Percentiles rank a stretch among this genome's conserved stretches.
Conservation (phyloP, 2,797 vertebrate species). For the Denticeps clupeoides region DNA sequence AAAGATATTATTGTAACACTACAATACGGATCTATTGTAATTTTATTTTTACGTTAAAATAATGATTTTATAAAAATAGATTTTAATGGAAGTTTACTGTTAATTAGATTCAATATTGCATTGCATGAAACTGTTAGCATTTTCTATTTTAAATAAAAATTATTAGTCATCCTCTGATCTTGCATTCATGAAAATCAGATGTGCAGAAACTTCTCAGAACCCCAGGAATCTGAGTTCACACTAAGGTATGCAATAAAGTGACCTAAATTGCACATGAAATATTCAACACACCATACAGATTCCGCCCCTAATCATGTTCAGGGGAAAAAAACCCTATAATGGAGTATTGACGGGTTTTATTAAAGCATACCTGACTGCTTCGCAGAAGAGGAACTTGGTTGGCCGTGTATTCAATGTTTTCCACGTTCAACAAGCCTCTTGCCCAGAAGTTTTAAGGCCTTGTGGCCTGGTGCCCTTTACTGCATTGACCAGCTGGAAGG, state of each 20-base stretch:
- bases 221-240: slow-evolving; percentile 39
- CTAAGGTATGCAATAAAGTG: slow-evolving; percentile 47
- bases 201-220: slow-evolving; percentile 40
- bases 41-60: no score
- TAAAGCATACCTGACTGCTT: slow-evolving; percentile 47
- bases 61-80: no score
- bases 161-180: no score
- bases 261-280: slow-evolving; percentile 57
- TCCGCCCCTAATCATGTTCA: slow-evolving; percentile 45
- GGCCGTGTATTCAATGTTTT: slow-evolving; percentile 53
- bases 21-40: no score
- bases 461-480: slow-evolving; percentile 52
- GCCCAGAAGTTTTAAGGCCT: slow-evolving; percentile 42
- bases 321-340: slow-evolving; percentile 38
- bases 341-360: slow-evolving; percentile 56
- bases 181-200: slow-evolving; percentile 46
- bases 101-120: no score
- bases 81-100: no score
- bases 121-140: no score
- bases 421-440: slow-evolving; percentile 51
- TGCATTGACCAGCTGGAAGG: slow-evolving; percentile 49
- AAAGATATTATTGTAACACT: no score
- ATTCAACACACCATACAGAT: slow-evolving; percentile 46
- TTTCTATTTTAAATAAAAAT: no score
- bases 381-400: slow-evolving; percentile 47